Evolutionary conservation across 1,140 invertebrate species (phyloP).

Genomic region (Papilio aristodemus): DNA sequence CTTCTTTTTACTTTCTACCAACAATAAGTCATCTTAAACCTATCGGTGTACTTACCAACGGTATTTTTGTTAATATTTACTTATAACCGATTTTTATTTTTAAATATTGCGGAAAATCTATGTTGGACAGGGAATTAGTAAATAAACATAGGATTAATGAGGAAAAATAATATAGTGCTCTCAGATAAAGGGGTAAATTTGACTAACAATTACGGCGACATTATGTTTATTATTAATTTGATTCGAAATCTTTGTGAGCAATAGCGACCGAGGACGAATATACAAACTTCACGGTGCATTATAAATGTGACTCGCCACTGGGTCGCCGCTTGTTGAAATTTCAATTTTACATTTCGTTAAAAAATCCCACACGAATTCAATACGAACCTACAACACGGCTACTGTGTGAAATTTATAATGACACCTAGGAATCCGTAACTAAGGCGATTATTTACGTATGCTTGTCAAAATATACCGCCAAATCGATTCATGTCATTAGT

Average conservation of each 20-base stretch:
- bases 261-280: constrained; percentile 29
- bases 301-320: constrained; percentile 29
- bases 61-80: too few species aligned
- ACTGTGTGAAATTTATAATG: constrained; percentile 27
- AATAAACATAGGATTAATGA: too few species aligned
- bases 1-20: neutral
- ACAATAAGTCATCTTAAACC: too few species aligned
- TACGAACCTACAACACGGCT: constrained; percentile 19
- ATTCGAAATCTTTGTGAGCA: constrained; percentile 6
- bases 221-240: neutral
- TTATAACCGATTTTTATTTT: too few species aligned
- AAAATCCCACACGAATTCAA: constrained; percentile 36
- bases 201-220: too few species aligned
- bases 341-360: constrained; percentile 33
- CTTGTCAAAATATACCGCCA: constrained; percentile 5
- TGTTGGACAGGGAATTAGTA: too few species aligned
- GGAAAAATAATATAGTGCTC: too few species aligned
- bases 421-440: constrained; percentile 17
- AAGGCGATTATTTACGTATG: constrained; percentile 19
- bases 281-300: constrained; percentile 38
- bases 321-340: constrained; percentile 28
- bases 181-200: too few species aligned
- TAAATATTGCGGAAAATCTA: too few species aligned
- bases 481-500: constrained; percentile 22
- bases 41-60: too few species aligned